Evolutionary conservation across 2,113 vertebrate species (phyloP).

Genomic region (Larimichthys polyactis): DNA sequence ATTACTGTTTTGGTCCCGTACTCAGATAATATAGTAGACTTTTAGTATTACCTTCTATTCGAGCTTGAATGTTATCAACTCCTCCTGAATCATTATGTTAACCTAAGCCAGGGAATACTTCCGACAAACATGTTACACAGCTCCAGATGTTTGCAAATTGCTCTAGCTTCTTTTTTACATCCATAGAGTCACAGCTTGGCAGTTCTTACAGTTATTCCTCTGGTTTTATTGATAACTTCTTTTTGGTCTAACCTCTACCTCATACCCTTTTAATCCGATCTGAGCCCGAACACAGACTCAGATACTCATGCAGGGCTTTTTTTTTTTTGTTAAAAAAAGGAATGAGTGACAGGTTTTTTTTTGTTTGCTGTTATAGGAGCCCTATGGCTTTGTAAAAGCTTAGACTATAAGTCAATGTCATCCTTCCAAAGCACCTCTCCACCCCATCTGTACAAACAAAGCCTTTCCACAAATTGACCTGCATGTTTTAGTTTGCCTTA

Average conservation of each 20-base stretch:
- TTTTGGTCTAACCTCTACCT: conserved; percentile 20
- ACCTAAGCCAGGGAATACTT: conserved; percentile 18
- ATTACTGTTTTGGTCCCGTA: conserved; percentile 15
- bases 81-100: conserved; percentile 1
- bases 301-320: conserved; percentile 8
- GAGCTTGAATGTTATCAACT: neutral
- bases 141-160: neutral
- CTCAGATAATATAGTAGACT: conserved; percentile 13
- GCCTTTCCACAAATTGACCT: conserved; percentile 10
- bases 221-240: conserved; percentile 33
- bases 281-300: conserved; percentile 24
- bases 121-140: neutral
- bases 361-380: conserved; percentile 20
- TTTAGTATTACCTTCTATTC: conserved; percentile 12
- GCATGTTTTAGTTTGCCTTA: conserved; percentile 15
- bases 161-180: conserved; percentile 10
- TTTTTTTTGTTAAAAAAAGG: conserved; percentile 34
- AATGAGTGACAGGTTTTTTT: conserved; percentile 14
- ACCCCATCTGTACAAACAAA: conserved; percentile 19
- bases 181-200: conserved; percentile 3
- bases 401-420: conserved; percentile 47
- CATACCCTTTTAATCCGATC: conserved; percentile 45
- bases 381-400: conserved; percentile 39
- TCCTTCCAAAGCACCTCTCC: conserved; percentile 36
- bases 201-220: neutral